phyloP scores from a whole-genome alignment of 2,113 vertebrate genomes.

The Arenaria interpres region DNA sequence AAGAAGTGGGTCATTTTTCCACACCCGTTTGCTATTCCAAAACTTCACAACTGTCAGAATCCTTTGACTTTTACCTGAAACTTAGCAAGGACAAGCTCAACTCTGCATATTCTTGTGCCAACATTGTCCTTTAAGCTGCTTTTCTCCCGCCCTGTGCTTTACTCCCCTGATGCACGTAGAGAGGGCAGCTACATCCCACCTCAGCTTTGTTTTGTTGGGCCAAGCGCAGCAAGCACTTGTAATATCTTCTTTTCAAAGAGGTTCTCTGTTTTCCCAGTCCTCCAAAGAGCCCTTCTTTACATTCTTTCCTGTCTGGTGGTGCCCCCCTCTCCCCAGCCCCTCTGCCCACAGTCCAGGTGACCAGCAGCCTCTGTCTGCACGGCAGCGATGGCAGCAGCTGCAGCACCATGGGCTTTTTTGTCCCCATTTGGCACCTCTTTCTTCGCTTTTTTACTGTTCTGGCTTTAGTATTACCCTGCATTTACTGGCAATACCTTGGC shows the following conservation, averaged over 20 bases:
- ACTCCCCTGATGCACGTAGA: not conserved
- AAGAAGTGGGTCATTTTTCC: not conserved
- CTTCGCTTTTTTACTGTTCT: not conserved
- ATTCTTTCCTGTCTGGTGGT: accelerated
- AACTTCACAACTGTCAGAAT: not conserved
- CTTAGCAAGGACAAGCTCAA: not conserved
- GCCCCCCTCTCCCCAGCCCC: not conserved
- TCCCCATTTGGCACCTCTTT: not conserved
- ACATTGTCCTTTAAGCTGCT: not conserved
- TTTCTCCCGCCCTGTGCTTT: accelerated
- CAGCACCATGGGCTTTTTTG: not conserved
- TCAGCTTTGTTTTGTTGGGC: not conserved
- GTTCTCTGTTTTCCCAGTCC: not conserved
- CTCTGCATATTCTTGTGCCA: not conserved
- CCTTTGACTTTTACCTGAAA: not conserved
- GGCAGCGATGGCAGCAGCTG: not conserved
- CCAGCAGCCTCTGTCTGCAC: not conserved
- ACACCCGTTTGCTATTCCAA: not conserved
- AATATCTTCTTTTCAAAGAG: not conserved
- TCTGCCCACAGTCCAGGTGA: not conserved
- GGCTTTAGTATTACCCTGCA: not conserved
- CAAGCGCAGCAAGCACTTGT: not conserved
- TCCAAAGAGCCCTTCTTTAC: not conserved
- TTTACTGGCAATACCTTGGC: not conserved
- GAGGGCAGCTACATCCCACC: not conserved